Evolutionary conservation across 1,140 invertebrate genomes (phyloP).

Genomic region (Daktulosphaira vitifoliae): DNA sequence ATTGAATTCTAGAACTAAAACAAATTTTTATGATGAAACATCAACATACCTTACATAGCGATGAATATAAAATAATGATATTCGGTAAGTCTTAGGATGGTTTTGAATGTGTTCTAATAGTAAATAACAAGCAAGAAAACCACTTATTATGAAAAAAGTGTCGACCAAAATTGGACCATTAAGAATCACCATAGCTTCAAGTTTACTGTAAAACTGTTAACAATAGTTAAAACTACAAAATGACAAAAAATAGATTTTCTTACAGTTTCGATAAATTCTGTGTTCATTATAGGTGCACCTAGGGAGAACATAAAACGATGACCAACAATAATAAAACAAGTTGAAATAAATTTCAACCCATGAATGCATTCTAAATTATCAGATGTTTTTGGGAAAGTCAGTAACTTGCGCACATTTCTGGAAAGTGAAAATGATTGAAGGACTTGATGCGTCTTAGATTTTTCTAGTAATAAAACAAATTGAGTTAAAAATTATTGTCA

Average conservation of each 20-base stretch:
- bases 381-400: slow-evolving; percentile 22
- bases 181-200: slow-evolving; percentile 37
- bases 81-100: slow-evolving; percentile 39
- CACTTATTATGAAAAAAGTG: slow-evolving; percentile 42
- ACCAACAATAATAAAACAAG: slow-evolving; percentile 54
- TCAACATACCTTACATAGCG: slow-evolving; percentile 13
- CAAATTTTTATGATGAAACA: no score
- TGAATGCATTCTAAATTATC: slow-evolving; percentile 49
- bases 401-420: slow-evolving; percentile 18
- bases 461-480: slow-evolving; percentile 8
- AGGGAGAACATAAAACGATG: slow-evolving; percentile 55
- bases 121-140: slow-evolving; percentile 41
- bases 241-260: slow-evolving; percentile 36
- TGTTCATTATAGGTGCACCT: slow-evolving; percentile 55
- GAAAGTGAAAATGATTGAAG: slow-evolving; percentile 30
- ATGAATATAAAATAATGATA: slow-evolving; percentile 12
- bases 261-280: slow-evolving; percentile 52
- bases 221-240: background rate
- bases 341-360: slow-evolving; percentile 56
- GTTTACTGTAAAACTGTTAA: slow-evolving; percentile 35
- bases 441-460: slow-evolving; percentile 29
- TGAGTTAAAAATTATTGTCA: no score
- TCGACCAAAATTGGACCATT: slow-evolving; percentile 43
- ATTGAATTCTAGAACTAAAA: no score
- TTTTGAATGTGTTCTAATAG: slow-evolving; percentile 41